Conservation (phyloP, 2,113 vertebrate species). For the Hepsetus odoe region DNA sequence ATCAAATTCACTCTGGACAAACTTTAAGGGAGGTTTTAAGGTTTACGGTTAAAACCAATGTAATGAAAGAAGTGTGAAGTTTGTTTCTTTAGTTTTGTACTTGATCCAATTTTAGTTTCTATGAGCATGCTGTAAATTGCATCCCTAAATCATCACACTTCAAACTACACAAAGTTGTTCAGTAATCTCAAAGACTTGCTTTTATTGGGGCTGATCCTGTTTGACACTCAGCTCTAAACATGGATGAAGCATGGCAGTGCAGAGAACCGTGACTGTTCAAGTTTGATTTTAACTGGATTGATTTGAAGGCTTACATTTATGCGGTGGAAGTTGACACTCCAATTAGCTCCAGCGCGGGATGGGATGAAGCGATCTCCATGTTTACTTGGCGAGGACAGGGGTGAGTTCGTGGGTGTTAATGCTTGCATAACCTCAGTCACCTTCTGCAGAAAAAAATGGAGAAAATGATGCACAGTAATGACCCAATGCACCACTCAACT, state of each 20-base stretch:
- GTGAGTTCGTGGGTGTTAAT: slow-evolving; percentile 91
- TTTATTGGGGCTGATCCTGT: not conserved
- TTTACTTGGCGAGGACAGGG: slow-evolving; percentile 95
- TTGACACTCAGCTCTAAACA: no score
- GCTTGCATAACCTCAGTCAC: slow-evolving; percentile 82
- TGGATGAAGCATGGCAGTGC: slow-evolving; percentile 17
- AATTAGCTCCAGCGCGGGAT: slow-evolving; percentile 95
- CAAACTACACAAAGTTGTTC: not conserved
- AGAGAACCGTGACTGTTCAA: not conserved
- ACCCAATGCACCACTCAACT: no score
- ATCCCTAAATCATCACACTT: not conserved
- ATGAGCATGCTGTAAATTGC: no score
- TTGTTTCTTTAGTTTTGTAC: no score
- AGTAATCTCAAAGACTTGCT: not conserved
- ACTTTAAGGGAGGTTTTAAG: no score
- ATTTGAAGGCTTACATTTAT: slow-evolving; percentile 82
- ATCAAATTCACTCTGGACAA: not conserved
- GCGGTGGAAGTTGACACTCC: slow-evolving; percentile 97
- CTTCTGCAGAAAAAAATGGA: slow-evolving; percentile 64
- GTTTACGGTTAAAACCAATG: no score
- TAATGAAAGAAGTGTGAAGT: no score
- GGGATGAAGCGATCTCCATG: slow-evolving; percentile 97
- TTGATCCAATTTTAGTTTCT: no score
- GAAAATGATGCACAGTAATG: not conserved
- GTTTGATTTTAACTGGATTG: slow-evolving; percentile 24